A percentile compares a stretch with the other conserved stretches of the same genome.
phyloP scores from a whole-genome alignment of 2,888 invertebrate species.

The Trichogramma dendrolimi region DNA sequence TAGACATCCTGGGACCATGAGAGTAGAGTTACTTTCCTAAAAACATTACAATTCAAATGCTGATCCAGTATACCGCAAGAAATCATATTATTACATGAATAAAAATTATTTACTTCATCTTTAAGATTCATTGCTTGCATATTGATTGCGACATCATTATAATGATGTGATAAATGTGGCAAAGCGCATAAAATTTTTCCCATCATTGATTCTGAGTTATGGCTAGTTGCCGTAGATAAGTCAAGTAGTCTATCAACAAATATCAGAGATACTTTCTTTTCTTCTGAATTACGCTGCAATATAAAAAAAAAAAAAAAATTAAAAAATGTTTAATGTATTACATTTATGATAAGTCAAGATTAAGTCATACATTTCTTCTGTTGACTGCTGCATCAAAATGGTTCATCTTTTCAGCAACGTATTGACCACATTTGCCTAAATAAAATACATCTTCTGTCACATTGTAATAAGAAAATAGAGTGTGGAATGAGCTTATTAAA shows the following conservation, averaged over 20 bases:
- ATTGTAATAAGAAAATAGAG: conserved; percentile 55
- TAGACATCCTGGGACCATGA: conserved; percentile 45
- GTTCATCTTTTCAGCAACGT: conserved; percentile 50
- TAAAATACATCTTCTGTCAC: conserved; percentile 64
- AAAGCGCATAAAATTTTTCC: conserved; percentile 61
- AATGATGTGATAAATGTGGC: conserved; percentile 62
- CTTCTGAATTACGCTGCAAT: conserved; percentile 41
- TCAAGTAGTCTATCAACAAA: conserved; percentile 66
- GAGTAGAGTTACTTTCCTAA: conserved; percentile 38
- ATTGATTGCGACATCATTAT: conserved; percentile 62
- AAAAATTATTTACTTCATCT: conserved; percentile 33
- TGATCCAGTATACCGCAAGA: neutral
- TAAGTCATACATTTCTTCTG: conserved; percentile 51
- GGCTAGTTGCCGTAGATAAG: conserved; percentile 60
- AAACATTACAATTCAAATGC: conserved; percentile 1
- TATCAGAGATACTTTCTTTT: conserved; percentile 55
- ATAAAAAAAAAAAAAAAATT: conserved; percentile 41
- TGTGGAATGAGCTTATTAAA: conserved; percentile 43
- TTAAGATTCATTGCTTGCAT: conserved; percentile 59
- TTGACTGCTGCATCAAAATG: conserved; percentile 41
- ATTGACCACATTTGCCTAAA: conserved; percentile 61
- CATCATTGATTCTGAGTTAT: conserved; percentile 61
- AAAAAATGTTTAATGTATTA: conserved; percentile 6
- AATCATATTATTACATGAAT: neutral
- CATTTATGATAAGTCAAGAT: neutral